These are phyloP conservation scores for Polydrusus cervinus DNA, from an alignment of 2,888 invertebrate species.

Conservation along the genomic window DNA sequence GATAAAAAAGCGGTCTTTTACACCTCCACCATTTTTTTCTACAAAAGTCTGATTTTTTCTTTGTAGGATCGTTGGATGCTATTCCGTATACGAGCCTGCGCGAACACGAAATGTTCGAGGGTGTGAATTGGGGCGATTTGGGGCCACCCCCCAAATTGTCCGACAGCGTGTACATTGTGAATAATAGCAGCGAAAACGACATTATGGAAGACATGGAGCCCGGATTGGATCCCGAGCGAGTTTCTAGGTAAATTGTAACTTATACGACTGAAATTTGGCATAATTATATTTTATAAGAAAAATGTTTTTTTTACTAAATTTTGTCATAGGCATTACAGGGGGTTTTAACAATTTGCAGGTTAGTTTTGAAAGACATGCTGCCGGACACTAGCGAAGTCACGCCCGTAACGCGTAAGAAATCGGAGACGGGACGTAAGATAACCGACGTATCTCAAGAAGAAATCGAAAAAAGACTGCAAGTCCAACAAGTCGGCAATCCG, in stretches of 20 bases:
- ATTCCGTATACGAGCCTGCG: slow-evolving; percentile 87
- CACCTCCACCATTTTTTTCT: too few species aligned
- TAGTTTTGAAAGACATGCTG: slow-evolving; percentile 50
- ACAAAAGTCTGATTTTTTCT: too few species aligned
- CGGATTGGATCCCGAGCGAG: slow-evolving; percentile 88
- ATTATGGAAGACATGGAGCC: slow-evolving; percentile 86
- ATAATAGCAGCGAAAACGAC: slow-evolving; percentile 78
- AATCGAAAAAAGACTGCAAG: slow-evolving; percentile 78
- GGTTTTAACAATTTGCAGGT: slow-evolving; percentile 29
- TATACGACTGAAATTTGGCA: neutral
- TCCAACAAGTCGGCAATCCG: slow-evolving; percentile 79
- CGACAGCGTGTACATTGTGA: slow-evolving; percentile 72
- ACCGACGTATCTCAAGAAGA: slow-evolving; percentile 80
- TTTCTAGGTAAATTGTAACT: slow-evolving; percentile 71
- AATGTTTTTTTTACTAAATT: too few species aligned
- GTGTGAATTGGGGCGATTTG: slow-evolving; percentile 87
- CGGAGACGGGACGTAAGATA: slow-evolving; percentile 70
- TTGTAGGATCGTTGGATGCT: slow-evolving; percentile 82
- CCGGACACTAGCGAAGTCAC: slow-evolving; percentile 32
- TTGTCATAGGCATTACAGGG: too few species aligned
- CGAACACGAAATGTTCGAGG: slow-evolving; percentile 89
- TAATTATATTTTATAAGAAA: too few species aligned
- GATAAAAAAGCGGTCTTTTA: too few species aligned
- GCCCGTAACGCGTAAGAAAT: slow-evolving; percentile 63
- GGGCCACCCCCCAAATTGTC: slow-evolving; percentile 88